Evolutionary conservation across 2,888 invertebrate genomes (phyloP).

Genomic region (Melikaiella ostensackeni): DNA sequence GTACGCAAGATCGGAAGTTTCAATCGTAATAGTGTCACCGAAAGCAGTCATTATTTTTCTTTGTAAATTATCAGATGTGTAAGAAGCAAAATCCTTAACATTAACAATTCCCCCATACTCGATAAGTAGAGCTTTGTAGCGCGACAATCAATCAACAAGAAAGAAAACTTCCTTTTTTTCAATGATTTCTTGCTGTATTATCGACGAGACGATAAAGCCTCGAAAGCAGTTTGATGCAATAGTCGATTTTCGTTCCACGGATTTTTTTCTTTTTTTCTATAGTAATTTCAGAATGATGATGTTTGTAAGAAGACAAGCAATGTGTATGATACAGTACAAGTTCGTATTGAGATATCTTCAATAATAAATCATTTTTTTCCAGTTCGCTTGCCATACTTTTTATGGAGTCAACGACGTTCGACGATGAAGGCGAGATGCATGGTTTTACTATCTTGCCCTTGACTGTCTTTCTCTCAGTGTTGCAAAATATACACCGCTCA

Average conservation of each 20-base stretch:
- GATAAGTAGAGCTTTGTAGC: not conserved
- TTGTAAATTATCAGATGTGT: no score
- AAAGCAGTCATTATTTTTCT: no score
- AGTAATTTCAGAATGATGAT: slow-evolving; percentile 5
- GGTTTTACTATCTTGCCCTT: slow-evolving; percentile 8
- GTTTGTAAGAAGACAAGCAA: slow-evolving; percentile 9
- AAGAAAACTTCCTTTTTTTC: no score
- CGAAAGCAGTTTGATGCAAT: slow-evolving; percentile 5
- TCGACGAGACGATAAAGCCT: slow-evolving; percentile 11
- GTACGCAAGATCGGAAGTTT: no score
- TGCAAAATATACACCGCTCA: slow-evolving; percentile 6
- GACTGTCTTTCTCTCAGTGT: not conserved
- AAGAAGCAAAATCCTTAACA: no score
- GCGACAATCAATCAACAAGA: no score
- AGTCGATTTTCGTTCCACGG: not conserved
- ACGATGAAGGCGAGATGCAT: not conserved
- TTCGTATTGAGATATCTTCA: not conserved
- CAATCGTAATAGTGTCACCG: no score
- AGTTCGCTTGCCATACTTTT: slow-evolving; percentile 11
- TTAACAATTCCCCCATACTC: no score
- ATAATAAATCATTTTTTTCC: slow-evolving; percentile 12
- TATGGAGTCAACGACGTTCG: slow-evolving; percentile 4
- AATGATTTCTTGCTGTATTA: not conserved
- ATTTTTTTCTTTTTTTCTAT: not conserved
- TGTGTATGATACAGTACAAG: not conserved